phyloP scores from a whole-genome alignment of 2,113 vertebrate species.

The Peucedramus taeniatus region DNA sequence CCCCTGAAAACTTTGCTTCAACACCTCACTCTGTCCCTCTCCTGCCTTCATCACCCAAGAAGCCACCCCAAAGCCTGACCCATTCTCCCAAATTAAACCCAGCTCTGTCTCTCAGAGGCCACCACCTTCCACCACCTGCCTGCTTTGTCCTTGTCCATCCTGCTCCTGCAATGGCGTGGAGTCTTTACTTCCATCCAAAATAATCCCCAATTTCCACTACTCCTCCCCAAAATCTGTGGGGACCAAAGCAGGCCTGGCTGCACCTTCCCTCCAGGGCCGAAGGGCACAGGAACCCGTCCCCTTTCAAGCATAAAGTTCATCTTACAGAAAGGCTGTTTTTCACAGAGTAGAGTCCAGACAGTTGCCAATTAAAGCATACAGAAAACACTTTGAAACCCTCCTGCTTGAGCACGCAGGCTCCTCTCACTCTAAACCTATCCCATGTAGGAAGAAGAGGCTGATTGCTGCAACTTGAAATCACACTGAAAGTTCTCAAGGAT shows the following conservation, averaged over 20 bases:
- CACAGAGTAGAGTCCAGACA: slow-evolving; percentile 72
- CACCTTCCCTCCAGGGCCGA: slow-evolving; percentile 47
- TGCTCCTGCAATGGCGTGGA: not conserved
- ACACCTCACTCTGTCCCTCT: not conserved
- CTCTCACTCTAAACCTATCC: slow-evolving; percentile 54
- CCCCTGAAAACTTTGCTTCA: not conserved
- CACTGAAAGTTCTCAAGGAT: slow-evolving; percentile 72
- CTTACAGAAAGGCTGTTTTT: slow-evolving; percentile 63
- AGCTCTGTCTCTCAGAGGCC: slow-evolving; percentile 34
- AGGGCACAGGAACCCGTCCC: slow-evolving; percentile 69
- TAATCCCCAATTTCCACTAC: slow-evolving; percentile 64
- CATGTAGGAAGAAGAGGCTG: slow-evolving; percentile 66
- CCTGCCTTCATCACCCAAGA: not conserved
- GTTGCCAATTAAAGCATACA: slow-evolving; percentile 75
- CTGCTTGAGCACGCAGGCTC: slow-evolving; percentile 62
- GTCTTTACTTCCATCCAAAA: slow-evolving; percentile 55
- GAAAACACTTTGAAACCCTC: slow-evolving; percentile 69
- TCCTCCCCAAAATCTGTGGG: not conserved
- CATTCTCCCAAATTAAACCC: not conserved
- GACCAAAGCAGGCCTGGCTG: slow-evolving; percentile 49
- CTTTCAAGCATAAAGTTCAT: slow-evolving; percentile 59
- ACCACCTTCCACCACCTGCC: slow-evolving; percentile 64
- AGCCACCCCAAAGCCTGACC: slow-evolving; percentile 32
- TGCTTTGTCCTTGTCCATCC: slow-evolving; percentile 32
- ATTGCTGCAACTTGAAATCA: slow-evolving; percentile 79